Percentiles rank a stretch among this genome's conserved stretches.
Conservation (phyloP, 2,888 invertebrate species). For the Caenorhabditis uteleia region DNA sequence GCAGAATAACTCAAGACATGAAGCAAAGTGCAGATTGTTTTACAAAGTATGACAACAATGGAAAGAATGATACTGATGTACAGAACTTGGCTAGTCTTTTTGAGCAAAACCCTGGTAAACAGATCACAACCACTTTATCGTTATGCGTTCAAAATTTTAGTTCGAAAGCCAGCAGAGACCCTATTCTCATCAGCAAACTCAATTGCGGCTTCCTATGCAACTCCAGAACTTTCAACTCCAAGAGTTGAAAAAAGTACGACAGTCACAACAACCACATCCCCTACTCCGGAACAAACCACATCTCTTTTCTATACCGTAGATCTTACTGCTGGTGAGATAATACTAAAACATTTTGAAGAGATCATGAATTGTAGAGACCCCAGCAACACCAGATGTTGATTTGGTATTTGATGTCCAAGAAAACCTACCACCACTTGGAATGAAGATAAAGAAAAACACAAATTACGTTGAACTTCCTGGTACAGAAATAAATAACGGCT, state of each 20-base stretch:
- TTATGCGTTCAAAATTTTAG: no score
- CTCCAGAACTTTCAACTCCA: not conserved
- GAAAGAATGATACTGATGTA: not conserved
- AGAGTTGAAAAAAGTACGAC: not conserved
- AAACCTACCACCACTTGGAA: slow-evolving; percentile 30
- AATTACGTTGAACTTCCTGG: slow-evolving; percentile 24
- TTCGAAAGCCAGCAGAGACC: slow-evolving; percentile 28
- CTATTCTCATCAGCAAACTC: slow-evolving; percentile 22
- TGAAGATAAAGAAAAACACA: slow-evolving; percentile 24
- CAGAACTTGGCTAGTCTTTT: slow-evolving; percentile 8
- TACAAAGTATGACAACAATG: slow-evolving; percentile 18
- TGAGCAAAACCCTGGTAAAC: slow-evolving; percentile 8
- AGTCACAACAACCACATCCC: not conserved
- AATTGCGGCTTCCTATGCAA: slow-evolving; percentile 5
- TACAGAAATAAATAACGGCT: not conserved
- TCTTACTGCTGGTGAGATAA: slow-evolving; percentile 16
- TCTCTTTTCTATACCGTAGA: slow-evolving; percentile 30
- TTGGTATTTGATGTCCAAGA: slow-evolving; percentile 20
- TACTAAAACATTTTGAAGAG: not conserved
- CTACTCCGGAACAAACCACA: slow-evolving; percentile 12
- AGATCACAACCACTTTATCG: no score
- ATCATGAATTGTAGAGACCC: slow-evolving; percentile 20
- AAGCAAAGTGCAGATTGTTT: slow-evolving; percentile 31
- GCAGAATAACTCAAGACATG: slow-evolving; percentile 47
- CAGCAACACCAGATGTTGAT: slow-evolving; percentile 6